Evolutionary conservation across 1,140 invertebrate genomes (phyloP).

Genomic region (Heliconius himera): DNA sequence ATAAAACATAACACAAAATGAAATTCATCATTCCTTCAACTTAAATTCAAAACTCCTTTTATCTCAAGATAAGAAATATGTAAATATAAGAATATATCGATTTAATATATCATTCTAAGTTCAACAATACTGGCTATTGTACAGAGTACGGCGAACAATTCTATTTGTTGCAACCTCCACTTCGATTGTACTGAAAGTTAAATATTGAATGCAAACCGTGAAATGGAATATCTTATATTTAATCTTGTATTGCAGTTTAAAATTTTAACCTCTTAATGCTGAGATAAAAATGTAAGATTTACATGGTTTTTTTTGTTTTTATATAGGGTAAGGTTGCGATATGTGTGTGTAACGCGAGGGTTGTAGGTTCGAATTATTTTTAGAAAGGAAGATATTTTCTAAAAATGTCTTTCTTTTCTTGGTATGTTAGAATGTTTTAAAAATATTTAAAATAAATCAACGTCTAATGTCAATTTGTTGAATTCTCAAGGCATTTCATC

Average conservation of each 20-base stretch:
- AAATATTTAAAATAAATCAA: too few relatives aligned
- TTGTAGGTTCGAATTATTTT: too few relatives aligned
- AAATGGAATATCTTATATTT: slow-evolving; percentile 44
- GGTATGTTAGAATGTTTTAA: too few relatives aligned
- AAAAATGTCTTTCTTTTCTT: too few relatives aligned
- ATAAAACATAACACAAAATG: not conserved
- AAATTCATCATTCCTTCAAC: not conserved
- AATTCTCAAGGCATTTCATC: too few relatives aligned
- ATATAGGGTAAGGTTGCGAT: too few relatives aligned
- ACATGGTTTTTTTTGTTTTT: too few relatives aligned
- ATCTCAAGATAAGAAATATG: not conserved
- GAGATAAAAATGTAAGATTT: too few relatives aligned
- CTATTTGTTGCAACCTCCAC: slow-evolving; percentile 21
- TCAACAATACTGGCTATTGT: slow-evolving; percentile 20
- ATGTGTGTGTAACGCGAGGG: too few relatives aligned
- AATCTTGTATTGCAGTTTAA: slow-evolving; percentile 24
- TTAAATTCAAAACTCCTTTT: not conserved
- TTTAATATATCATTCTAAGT: slow-evolving; percentile 5
- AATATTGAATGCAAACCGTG: slow-evolving; percentile 55
- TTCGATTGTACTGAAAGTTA: slow-evolving; percentile 31
- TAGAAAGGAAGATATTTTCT: too few relatives aligned
- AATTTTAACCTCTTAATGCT: not conserved
- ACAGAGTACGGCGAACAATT: not conserved
- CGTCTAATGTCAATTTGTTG: too few relatives aligned
- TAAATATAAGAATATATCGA: not conserved